phyloP scores from a whole-genome alignment of 2,888 invertebrate species.

The Lasius platythorax region DNA sequence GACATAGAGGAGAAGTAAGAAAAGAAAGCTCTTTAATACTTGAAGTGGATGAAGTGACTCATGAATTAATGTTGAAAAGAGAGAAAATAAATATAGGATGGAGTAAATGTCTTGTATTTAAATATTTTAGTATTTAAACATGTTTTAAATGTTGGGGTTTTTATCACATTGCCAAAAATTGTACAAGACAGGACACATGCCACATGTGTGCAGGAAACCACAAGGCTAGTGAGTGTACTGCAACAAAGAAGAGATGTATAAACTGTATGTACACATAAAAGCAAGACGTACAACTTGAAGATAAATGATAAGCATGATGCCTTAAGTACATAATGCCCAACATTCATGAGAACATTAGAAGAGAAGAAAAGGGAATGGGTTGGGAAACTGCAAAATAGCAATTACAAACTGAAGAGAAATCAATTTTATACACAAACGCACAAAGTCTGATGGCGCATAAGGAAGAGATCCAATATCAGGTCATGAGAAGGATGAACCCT shows the following conservation, averaged over 20 bases:
- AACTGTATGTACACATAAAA: conserved; percentile 34
- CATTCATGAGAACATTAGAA: no score
- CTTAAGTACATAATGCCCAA: no score
- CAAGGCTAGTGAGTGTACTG: conserved; percentile 41
- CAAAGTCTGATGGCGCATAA: no score
- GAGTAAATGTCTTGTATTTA: conserved; percentile 23
- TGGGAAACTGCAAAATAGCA: no score
- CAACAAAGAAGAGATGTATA: conserved; percentile 33
- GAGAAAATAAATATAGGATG: not conserved
- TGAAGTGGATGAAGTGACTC: not conserved
- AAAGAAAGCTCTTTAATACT: not conserved
- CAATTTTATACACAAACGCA: no score
- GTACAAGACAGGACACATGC: conserved; percentile 16
- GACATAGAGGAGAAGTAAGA: not conserved
- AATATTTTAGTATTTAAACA: conserved; percentile 25
- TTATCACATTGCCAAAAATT: conserved; percentile 21
- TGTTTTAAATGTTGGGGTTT: conserved; percentile 33
- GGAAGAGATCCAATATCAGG: no score
- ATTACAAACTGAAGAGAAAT: no score
- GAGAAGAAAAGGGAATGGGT: no score
- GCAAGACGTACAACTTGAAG: conserved; percentile 38
- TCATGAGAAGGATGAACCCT: no score
- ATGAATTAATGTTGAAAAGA: not conserved
- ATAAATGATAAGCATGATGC: conserved; percentile 49
- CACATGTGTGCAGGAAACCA: conserved; percentile 50